Conservation (phyloP, 2,888 invertebrate genomes). For the Megaustenia siamemsis region DNA sequence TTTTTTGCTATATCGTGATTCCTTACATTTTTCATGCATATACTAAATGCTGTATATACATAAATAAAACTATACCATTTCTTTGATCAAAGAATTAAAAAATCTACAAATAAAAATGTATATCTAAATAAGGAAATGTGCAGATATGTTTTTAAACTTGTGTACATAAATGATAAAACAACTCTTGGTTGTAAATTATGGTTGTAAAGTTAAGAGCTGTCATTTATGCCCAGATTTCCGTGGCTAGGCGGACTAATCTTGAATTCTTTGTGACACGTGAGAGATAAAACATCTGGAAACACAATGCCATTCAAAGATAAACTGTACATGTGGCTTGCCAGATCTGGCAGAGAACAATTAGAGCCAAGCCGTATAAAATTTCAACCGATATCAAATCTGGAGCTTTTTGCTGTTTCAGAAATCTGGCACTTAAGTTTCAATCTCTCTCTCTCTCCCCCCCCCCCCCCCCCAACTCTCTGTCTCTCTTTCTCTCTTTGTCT, state of each 20-base stretch:
- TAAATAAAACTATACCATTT: too few species aligned
- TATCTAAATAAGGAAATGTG: not conserved
- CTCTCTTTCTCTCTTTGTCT: not conserved
- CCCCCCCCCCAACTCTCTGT: not conserved
- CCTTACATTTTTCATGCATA: too few species aligned
- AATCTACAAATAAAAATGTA: too few species aligned
- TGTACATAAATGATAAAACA: not conserved
- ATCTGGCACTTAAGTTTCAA: conserved; percentile 11
- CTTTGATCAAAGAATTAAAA: too few species aligned
- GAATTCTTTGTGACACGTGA: conserved; percentile 1
- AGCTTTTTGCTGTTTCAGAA: conserved; percentile 10
- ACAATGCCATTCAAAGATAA: conserved; percentile 30
- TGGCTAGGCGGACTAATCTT: not conserved
- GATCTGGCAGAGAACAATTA: conserved; percentile 33
- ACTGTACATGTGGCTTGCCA: conserved; percentile 25
- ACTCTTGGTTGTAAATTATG: not conserved
- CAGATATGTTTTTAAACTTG: not conserved
- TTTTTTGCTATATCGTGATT: too few species aligned
- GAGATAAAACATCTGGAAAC: conserved; percentile 26
- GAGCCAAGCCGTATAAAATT: conserved; percentile 27
- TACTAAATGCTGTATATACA: too few species aligned
- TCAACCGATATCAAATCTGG: conserved; percentile 30
- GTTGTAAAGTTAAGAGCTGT: not conserved
- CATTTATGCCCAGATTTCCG: conserved; percentile 18
- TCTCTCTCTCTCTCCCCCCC: not conserved